A percentile compares a stretch with the other conserved stretches of the same genome.
Evolutionary conservation across 2,113 vertebrate genomes (phyloP).

Genomic region (Larimichthys polyactis): DNA sequence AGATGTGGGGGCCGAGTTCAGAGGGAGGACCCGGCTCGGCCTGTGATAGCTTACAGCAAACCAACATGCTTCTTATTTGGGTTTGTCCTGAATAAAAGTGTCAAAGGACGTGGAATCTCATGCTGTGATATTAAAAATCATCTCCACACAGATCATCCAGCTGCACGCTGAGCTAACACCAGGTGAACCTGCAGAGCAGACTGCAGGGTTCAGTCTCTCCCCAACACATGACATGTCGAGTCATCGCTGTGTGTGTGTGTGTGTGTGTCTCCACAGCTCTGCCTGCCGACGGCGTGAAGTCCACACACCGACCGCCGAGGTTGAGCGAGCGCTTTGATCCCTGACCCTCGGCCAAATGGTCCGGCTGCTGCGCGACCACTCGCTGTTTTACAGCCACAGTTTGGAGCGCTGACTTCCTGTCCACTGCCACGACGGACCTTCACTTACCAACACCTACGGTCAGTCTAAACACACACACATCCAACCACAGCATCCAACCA

Average conservation of each 20-base stretch:
- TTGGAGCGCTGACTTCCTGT: slow-evolving; percentile 56
- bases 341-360: slow-evolving; percentile 67
- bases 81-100: no score
- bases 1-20: slow-evolving; percentile 73
- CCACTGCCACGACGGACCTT: background rate
- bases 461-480: background rate
- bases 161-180: no score
- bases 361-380: slow-evolving; percentile 42
- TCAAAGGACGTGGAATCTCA: no score
- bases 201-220: background rate
- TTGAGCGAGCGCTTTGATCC: slow-evolving; percentile 64
- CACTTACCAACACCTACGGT: background rate
- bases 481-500: no score
- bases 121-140: no score
- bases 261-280: slow-evolving; percentile 19
- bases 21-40: slow-evolving; percentile 20
- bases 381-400: slow-evolving; percentile 67
- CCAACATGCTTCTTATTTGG: no score
- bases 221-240: background rate
- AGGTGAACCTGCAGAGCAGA: no score
- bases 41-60: background rate
- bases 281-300: background rate
- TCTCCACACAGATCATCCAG: no score
- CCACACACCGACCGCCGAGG: background rate
- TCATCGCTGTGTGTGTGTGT: no score